Conservation (phyloP, 2,888 invertebrate species). For the Troglohyphantes excavatus region DNA sequence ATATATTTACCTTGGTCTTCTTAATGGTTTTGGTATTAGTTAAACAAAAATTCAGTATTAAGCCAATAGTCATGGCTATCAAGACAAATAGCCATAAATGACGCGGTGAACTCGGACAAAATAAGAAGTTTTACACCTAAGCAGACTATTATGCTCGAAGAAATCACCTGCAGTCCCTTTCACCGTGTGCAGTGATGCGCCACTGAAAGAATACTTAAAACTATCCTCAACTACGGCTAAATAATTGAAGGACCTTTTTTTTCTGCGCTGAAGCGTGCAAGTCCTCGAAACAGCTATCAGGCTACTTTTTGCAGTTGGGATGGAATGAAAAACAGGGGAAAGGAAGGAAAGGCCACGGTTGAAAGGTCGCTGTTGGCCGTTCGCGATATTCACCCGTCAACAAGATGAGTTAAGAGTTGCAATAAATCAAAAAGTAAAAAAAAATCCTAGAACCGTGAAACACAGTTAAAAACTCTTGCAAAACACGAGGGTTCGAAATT, state of each 20-base stretch:
- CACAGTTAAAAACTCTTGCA: background rate
- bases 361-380: slow-evolving; percentile 6
- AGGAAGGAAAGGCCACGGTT: background rate
- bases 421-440: background rate
- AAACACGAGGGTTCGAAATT: background rate
- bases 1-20: slow-evolving; percentile 36
- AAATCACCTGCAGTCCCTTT: slow-evolving; percentile 24
- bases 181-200: slow-evolving; percentile 52
- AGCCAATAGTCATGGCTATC: slow-evolving; percentile 28
- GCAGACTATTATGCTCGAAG: background rate
- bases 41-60: slow-evolving; percentile 35
- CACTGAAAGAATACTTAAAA: slow-evolving; percentile 45
- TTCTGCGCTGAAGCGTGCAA: slow-evolving; percentile 32
- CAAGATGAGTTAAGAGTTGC: slow-evolving; percentile 7
- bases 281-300: slow-evolving; percentile 32
- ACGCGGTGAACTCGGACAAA: background rate
- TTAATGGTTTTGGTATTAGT: slow-evolving; percentile 20
- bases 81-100: slow-evolving; percentile 4
- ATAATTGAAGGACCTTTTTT: slow-evolving; percentile 34
- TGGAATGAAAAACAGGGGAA: background rate
- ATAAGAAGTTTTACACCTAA: background rate
- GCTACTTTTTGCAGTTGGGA: background rate
- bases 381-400: background rate
- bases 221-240: slow-evolving; percentile 37
- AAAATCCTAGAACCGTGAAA: background rate